A percentile compares a stretch with the other conserved stretches of the same genome.
These are phyloP conservation scores for Butorides virescens DNA, from an alignment of 2,113 vertebrate species.

Conservation along the genomic window DNA sequence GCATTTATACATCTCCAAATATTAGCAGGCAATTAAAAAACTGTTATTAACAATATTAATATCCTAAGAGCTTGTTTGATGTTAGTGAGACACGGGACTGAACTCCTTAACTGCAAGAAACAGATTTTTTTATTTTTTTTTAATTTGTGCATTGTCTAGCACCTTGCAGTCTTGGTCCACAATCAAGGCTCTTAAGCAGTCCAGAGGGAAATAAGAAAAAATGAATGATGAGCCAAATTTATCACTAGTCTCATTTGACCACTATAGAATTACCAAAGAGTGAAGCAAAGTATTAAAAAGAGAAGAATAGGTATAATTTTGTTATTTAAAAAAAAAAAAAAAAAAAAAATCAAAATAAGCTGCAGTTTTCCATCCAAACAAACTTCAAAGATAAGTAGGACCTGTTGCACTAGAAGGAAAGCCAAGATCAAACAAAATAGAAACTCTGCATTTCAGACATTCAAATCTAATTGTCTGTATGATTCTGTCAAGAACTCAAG, in stretches of 20 bases:
- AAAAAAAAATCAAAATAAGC: background rate
- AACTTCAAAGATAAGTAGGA: background rate
- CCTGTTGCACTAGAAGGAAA: background rate
- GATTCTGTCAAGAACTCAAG: background rate
- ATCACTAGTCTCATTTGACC: background rate
- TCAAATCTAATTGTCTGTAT: background rate
- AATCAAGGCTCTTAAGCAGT: background rate
- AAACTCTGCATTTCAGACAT: background rate
- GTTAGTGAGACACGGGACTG: rapidly evolving
- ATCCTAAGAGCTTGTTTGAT: background rate
- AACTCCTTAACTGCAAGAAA: background rate
- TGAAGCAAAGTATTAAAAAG: background rate
- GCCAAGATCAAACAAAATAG: background rate
- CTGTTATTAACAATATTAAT: conserved; percentile 16
- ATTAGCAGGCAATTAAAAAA: conserved; percentile 29
- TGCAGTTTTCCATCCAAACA: background rate
- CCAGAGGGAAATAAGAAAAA: background rate
- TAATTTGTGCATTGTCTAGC: background rate
- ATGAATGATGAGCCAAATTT: background rate
- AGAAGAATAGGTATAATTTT: background rate
- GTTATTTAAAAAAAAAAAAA: background rate
- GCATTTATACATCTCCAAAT: background rate
- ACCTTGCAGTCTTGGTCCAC: background rate
- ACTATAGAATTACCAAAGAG: background rate
- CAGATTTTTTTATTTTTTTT: background rate